phyloP scores from a whole-genome alignment of 1,140 invertebrate species.

The Ladona fulva region DNA sequence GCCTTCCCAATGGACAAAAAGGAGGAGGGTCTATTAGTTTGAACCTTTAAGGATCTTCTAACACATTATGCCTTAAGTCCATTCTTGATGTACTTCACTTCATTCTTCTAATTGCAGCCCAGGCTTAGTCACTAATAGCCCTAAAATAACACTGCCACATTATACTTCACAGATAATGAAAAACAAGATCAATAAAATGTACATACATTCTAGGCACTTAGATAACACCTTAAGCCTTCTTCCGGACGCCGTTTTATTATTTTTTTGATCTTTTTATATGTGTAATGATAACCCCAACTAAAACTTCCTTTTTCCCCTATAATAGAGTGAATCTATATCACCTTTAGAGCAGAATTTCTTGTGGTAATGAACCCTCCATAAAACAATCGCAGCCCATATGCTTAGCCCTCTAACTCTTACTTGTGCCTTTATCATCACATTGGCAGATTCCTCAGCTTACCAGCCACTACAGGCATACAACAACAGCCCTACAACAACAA shows the following conservation, averaged over 20 bases:
- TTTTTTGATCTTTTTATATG: constrained; percentile 1
- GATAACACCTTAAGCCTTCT: not conserved
- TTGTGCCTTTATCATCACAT: constrained; percentile 9
- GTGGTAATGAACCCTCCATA: not conserved
- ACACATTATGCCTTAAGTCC: not conserved
- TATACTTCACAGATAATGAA: constrained; percentile 5
- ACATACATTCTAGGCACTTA: constrained; percentile 9
- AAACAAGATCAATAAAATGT: constrained; percentile 10
- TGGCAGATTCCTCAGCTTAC: not conserved
- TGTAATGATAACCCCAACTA: not conserved
- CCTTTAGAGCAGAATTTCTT: not conserved
- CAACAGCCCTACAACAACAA: constrained; percentile 1
- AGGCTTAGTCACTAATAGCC: constrained; percentile 3
- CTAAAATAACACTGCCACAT: constrained; percentile 6
- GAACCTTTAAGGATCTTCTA: constrained; percentile 4
- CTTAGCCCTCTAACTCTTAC: not conserved
- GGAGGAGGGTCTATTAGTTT: constrained; percentile 8
- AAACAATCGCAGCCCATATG: not conserved
- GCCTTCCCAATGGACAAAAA: not conserved
- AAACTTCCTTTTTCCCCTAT: not conserved
- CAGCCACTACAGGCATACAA: constrained; percentile 3
- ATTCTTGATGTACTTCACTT: constrained; percentile 6
- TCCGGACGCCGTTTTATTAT: not conserved
- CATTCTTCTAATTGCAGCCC: not conserved
- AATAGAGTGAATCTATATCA: not conserved